Evolutionary conservation across 1,140 invertebrate genomes (phyloP), one percentile per base, ranked within the genome.

Genomic region (Cotesia glomerata): DNA sequence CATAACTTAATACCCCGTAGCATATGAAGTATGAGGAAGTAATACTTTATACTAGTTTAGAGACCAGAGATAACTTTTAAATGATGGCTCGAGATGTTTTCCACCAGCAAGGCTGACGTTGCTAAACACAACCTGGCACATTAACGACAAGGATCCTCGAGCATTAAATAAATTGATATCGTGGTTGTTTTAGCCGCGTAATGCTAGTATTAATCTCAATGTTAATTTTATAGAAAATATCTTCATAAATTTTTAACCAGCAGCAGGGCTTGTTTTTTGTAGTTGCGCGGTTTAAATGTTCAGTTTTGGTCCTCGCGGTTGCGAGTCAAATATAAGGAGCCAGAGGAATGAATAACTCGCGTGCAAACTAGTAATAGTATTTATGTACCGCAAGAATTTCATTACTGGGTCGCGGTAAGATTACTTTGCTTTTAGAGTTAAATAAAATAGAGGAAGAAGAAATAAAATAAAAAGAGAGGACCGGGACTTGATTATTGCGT

Each of bases 151-250:
- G 4, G 11, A 35, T 39, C 34, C 62, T 64, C 18, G 13, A 18
- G 36, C 62, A 64, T 64, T 39, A 64, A 64, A 64, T 64, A 64
- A 64, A 64, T 64, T 64, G 62, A 64, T 64, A 64, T 35, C 39
- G 9, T 45, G 11, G 39, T 45, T 45, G 39, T 45, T 45, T 45
- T 45, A 45, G 18, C 9, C 35, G 59, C 9, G 13, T 18, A 34
- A 62, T 13, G 9, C n/a, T 51, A 9, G 2, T 51, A n/a, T 9
- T 26, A 26, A 26, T 26, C 26, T 51, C 49, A n/a, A 51, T n/a
- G 49, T 51, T 11, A 51, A n/a, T 51, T 11, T 51, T 13, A 62
- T 7, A 62, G 16, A 26, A 62, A 59, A 16, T n/a, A 16, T 7
- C 14, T 16, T 7, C 7, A 58, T 58, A 16, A 62, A 26, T 26